These are phyloP conservation scores for Rostratula benghalensis DNA, from an alignment of 2,113 vertebrate species.

Conservation along the genomic window DNA sequence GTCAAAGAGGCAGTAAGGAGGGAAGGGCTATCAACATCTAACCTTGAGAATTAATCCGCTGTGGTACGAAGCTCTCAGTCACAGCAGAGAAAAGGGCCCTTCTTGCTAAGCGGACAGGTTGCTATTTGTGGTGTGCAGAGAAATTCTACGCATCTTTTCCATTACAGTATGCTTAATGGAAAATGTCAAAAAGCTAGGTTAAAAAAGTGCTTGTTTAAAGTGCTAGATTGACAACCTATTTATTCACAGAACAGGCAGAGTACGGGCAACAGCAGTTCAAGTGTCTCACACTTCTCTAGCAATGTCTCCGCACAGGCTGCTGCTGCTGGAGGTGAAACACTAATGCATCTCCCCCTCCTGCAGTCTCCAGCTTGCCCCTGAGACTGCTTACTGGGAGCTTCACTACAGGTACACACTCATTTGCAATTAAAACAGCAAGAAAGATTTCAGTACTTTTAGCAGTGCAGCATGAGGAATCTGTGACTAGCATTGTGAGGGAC, in stretches of 20 bases:
- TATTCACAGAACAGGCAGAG: constrained; percentile 42
- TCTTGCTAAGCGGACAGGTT: constrained; percentile 32
- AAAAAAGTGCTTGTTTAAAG: constrained; percentile 50
- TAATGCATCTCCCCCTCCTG: not conserved
- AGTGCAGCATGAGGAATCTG: not conserved
- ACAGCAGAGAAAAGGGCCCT: not conserved
- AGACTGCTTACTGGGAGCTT: not conserved
- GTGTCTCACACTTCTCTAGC: not conserved
- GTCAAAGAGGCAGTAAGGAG: not conserved
- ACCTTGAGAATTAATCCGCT: not conserved
- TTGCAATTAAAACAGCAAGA: constrained; percentile 37
- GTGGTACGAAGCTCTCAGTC: not conserved
- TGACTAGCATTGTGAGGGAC: not conserved
- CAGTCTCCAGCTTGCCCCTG: not conserved
- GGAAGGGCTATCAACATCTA: not conserved
- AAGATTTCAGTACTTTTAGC: not conserved
- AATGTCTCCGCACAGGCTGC: not conserved
- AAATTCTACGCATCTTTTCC: constrained; percentile 43
- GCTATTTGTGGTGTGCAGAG: not conserved
- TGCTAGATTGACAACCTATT: constrained; percentile 50
- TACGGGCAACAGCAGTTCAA: not conserved
- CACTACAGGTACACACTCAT: not conserved
- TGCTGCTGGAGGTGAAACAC: not conserved
- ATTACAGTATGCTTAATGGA: constrained; percentile 44
- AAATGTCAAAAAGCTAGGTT: constrained; percentile 52